These are phyloP conservation scores for Amorpha juglandis DNA, from an alignment of 2,888 invertebrate species.

Conservation along the genomic window DNA sequence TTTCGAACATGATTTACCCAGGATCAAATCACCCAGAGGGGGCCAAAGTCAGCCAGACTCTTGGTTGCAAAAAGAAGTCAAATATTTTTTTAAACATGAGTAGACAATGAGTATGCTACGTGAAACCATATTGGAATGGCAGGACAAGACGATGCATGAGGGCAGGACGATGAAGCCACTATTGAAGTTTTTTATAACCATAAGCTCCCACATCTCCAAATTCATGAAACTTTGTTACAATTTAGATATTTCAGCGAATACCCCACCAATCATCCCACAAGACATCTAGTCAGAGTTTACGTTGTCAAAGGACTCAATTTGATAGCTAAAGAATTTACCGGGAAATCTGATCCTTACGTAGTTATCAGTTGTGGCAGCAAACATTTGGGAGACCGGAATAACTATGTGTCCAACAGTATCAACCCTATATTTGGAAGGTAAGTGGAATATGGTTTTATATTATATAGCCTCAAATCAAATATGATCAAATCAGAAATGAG, in stretches of 20 bases:
- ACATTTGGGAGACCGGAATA: slow-evolving; percentile 85
- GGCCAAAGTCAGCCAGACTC: no score
- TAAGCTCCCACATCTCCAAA: no score
- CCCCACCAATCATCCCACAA: slow-evolving; percentile 85
- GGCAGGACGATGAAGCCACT: no score
- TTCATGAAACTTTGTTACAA: neutral
- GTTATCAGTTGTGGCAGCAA: slow-evolving; percentile 87
- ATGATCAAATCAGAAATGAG: no score
- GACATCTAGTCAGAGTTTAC: slow-evolving; percentile 90
- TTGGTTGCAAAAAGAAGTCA: no score
- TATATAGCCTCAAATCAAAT: slow-evolving; percentile 33
- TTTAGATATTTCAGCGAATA: slow-evolving; percentile 83
- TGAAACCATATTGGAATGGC: no score
- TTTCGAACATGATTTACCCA: neutral
- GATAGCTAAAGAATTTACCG: slow-evolving; percentile 87
- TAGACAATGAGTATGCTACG: no score
- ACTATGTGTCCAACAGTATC: slow-evolving; percentile 88
- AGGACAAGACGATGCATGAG: no score
- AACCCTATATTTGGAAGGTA: slow-evolving; percentile 94
- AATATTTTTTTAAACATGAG: no score
- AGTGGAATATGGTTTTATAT: slow-evolving; percentile 36
- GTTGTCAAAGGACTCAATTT: slow-evolving; percentile 89
- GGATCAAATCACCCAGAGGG: no score
- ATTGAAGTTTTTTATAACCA: no score
- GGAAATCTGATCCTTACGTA: slow-evolving; percentile 92